Base-by-base conservation (phyloP, 2,888 invertebrate genomes). In the Lymantria dispar region DNA sequence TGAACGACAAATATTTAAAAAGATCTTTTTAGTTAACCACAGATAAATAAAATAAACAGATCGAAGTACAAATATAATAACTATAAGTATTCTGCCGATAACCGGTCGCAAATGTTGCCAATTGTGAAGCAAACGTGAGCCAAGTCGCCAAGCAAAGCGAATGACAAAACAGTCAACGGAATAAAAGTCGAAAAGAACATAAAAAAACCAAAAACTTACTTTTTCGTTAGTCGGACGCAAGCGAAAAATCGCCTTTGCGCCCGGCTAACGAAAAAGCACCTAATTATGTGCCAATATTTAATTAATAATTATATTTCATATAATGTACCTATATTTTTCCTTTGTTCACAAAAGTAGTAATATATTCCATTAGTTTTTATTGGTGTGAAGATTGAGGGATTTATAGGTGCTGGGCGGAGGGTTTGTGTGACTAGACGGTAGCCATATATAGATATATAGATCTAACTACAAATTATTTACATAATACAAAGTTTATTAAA, bases 401-500 rank as follows among this genome's bases (percentile, higher is more conserved):
- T 64, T 64, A 46, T 54, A 63, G 72, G 72, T 76, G 78, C 72
- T 76, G 70, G 22, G 64, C 44, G 33, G 51, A 43, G 48, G 41
- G 52, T 47, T 48, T 40, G 54, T 44, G 50, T 55, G 54, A 61
- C 54, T 57, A 56, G 52, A 60, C 48, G 60, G 48, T 58, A 58
- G 65, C 59, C 67, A 70, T 68, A 58, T 64, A 38, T n/a, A 12
- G 12, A n/a, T n/a, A n/a, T n/a, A 64, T 64, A 70, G 54, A 54
- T 63, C 48, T 69, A 70, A 62, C 61, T 56, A 62, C 69, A 69
- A 74, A 70, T 68, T 74, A 73, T 73, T 68, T 68, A 70, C 60
- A 54, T 60, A 66, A 61, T 58, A 62, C 60, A 70, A 61, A 60
- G 58, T 58, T 64, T 68, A 69, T 63, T 70, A 63, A 58, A 69